phyloP scores from a whole-genome alignment of 2,113 vertebrate genomes.

The Hippocampus guttulatus region DNA sequence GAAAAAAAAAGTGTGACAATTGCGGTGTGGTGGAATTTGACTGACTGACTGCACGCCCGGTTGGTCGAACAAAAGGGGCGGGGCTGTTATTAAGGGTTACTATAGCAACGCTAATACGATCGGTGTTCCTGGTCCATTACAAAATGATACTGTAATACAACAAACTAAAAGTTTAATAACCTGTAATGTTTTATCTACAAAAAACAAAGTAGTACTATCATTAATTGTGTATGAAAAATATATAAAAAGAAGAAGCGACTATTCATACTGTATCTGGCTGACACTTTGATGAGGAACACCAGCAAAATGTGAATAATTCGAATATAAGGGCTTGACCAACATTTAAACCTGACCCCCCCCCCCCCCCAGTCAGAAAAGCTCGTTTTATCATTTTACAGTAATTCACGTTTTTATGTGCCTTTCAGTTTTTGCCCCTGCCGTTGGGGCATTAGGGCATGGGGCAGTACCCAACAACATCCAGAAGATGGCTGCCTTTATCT shows the following conservation, averaged over 20 bases:
- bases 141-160: not conserved
- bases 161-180: not conserved
- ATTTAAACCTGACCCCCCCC: not conserved
- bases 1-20: not conserved
- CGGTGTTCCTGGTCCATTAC: not conserved
- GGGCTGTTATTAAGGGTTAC: slow-evolving; percentile 34
- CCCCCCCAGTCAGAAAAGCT: not conserved
- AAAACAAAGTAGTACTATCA: no score
- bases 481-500: not conserved
- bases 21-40: slow-evolving; percentile 35
- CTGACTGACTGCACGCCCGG: slow-evolving; percentile 9
- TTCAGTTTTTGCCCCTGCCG: not conserved
- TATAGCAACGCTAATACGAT: slow-evolving; percentile 21
- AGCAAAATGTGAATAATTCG: not conserved
- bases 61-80: slow-evolving; percentile 20
- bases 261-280: not conserved
- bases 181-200: no score
- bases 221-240: no score
- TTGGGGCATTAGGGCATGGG: rapidly evolving
- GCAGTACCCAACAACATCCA: not conserved
- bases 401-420: not conserved
- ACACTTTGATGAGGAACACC: not conserved
- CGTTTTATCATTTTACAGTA: not conserved
- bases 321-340: not conserved
- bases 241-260: no score